These are phyloP conservation scores for Cirrhinus molitorella DNA, from an alignment of 2,797 vertebrate species.

Conservation along the genomic window DNA sequence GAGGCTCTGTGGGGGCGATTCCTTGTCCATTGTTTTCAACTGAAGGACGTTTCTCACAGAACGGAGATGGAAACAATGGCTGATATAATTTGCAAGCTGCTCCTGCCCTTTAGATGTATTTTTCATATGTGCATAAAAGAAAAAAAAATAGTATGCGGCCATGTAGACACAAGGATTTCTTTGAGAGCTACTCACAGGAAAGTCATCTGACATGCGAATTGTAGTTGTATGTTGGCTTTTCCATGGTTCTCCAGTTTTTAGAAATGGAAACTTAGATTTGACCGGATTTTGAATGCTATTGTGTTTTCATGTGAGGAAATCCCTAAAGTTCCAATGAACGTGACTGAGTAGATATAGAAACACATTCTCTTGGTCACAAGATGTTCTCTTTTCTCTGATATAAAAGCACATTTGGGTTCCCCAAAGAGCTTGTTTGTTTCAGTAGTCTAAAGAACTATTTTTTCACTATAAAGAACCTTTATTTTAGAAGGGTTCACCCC, in stretches of 20 bases:
- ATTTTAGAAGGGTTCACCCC: neutral
- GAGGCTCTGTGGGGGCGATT: slow-evolving; percentile 48
- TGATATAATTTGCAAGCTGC: slow-evolving; percentile 39
- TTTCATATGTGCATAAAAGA: slow-evolving; percentile 18
- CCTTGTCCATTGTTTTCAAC: slow-evolving; percentile 60
- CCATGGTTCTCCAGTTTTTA: neutral
- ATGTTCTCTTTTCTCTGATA: neutral
- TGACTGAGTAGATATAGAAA: slow-evolving; percentile 14
- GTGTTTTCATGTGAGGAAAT: slow-evolving; percentile 29
- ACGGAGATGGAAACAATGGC: slow-evolving; percentile 59
- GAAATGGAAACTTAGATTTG: slow-evolving; percentile 10
- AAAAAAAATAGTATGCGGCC: neutral
- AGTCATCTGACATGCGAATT: neutral
- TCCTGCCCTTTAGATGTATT: slow-evolving; percentile 43
- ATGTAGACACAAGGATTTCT: slow-evolving; percentile 1
- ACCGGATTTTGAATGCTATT: neutral
- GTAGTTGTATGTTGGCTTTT: neutral
- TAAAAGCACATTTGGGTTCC: no score
- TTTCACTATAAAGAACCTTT: neutral
- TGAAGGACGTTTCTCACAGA: slow-evolving; percentile 57
- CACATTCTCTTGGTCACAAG: neutral
- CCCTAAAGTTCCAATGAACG: slow-evolving; percentile 11
- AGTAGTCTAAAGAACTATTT: neutral
- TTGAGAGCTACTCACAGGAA: slow-evolving; percentile 19
- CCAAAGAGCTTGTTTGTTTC: no score